Base-by-base conservation (phyloP, 2,113 vertebrate genomes). In the Xenus cinereus region DNA sequence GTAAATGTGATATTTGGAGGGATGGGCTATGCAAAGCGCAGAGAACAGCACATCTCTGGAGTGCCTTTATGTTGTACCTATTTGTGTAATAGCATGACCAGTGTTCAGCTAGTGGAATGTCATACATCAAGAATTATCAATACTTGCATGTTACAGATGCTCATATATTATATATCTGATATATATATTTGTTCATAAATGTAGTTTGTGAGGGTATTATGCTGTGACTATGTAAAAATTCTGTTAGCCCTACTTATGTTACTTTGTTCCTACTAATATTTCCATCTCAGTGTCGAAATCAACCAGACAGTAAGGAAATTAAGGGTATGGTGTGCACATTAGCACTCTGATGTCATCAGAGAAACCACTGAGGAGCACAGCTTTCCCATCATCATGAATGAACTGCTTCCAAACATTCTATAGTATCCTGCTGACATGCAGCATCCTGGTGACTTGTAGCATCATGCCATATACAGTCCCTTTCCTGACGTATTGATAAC, bases 291-390 rank as follows among this genome's bases (percentile, higher is more conserved):
- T 39, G 28, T 48, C 71, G 56, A 89, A 67, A 83, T 10, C 19
- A 89, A 63, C 23, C 21, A 35, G 8, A 48, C 6, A 7, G 3
- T 56, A 82, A 37, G 19, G 53, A 21, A 59, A 28, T 39, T 54
- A 14, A 9, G 6, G 3, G 6, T 62, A 17, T 35, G 2, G 33
- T 50, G 3, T 41, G 7, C 46, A 28, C 1, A 3, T 57, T 57
- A 59, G 20, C 4, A 41, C 7, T 45, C 12, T 78, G 12, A 17
- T 67, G 21, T 73, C 39, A 35, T 66, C 28, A 83, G 23, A 76
- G 23, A 56, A 63, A 41, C 5, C 12, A 24, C 14, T 28, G 59
- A 39, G 64, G 78, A 41, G 14, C 21, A 30, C 8, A 23, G 33
- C 6, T 84, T 67, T 84, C 21, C 30, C 15, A 28, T 46, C 32